Conservation (phyloP, 2,888 invertebrate genomes). For the Latrodectus elegans region DNA sequence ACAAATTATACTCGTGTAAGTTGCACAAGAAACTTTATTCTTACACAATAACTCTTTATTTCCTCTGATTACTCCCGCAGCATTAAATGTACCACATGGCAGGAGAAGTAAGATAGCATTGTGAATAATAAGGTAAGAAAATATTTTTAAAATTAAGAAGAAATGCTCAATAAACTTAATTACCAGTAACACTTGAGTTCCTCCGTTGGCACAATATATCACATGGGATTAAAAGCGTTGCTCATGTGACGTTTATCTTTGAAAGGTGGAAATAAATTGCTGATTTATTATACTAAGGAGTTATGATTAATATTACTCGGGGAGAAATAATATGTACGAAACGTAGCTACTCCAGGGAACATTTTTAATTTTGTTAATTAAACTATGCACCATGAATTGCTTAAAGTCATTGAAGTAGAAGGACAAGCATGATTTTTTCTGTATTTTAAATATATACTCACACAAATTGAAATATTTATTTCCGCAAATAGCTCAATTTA, state of each 20-base stretch:
- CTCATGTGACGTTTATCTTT: conserved; percentile 12
- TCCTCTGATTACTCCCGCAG: background rate
- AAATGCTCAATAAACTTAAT: conserved; percentile 39
- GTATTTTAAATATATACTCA: too few relatives aligned
- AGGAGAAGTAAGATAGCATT: background rate
- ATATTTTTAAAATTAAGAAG: background rate
- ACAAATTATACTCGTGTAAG: too few relatives aligned
- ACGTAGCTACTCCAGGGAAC: too few relatives aligned
- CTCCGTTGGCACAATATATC: conserved; percentile 16
- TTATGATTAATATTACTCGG: background rate
- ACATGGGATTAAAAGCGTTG: conserved; percentile 18
- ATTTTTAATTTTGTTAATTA: too few relatives aligned
- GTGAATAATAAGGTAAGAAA: conserved; percentile 14
- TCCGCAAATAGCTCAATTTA: too few relatives aligned
- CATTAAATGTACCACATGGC: background rate
- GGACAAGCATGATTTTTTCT: too few relatives aligned
- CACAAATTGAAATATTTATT: too few relatives aligned
- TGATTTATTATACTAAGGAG: conserved; percentile 18
- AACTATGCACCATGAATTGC: too few relatives aligned
- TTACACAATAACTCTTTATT: background rate
- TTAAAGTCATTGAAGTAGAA: too few relatives aligned
- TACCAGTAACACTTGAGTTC: conserved; percentile 17
- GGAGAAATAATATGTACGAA: background rate
- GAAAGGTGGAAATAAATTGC: conserved; percentile 18
- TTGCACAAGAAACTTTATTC: background rate